These are phyloP conservation scores for Centropus bengalensis DNA, from an alignment of 2,113 vertebrate genomes.

Conservation along the genomic window DNA sequence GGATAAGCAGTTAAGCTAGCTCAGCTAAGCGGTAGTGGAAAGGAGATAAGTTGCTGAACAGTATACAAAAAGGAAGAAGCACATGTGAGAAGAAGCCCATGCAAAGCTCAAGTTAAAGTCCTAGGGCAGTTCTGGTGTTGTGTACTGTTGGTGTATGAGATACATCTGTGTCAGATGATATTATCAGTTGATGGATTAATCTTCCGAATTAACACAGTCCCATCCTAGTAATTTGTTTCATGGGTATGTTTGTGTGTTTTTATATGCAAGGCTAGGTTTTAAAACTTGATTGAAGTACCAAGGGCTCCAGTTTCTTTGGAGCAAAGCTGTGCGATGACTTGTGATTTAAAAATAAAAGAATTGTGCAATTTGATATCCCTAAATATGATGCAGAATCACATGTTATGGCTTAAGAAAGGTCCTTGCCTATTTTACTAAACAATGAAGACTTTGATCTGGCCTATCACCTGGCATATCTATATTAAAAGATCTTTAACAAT, in stretches of 20 bases:
- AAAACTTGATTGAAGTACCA: neutral
- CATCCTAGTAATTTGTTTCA: neutral
- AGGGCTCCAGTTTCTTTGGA: neutral
- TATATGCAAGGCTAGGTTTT: neutral
- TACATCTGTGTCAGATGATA: neutral
- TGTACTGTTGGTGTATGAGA: neutral
- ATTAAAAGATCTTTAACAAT: neutral
- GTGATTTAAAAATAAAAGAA: neutral
- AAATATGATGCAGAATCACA: neutral
- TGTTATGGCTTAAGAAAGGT: neutral
- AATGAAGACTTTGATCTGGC: neutral
- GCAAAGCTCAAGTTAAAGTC: neutral
- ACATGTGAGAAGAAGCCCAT: neutral
- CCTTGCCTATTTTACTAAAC: neutral
- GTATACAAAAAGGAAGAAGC: neutral
- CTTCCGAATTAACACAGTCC: neutral
- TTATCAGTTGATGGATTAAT: neutral
- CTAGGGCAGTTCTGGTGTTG: fast-evolving
- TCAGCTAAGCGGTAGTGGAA: neutral
- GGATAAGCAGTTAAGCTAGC: neutral
- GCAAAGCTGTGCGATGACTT: neutral
- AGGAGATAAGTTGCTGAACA: neutral
- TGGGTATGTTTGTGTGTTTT: neutral
- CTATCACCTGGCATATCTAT: neutral
- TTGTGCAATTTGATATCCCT: neutral